A percentile compares a stretch with the other conserved stretches of the same genome.
These are phyloP conservation scores for Orientallactaga sibirica DNA, from an alignment of 2,797 vertebrate genomes.

Conservation along the genomic window DNA sequence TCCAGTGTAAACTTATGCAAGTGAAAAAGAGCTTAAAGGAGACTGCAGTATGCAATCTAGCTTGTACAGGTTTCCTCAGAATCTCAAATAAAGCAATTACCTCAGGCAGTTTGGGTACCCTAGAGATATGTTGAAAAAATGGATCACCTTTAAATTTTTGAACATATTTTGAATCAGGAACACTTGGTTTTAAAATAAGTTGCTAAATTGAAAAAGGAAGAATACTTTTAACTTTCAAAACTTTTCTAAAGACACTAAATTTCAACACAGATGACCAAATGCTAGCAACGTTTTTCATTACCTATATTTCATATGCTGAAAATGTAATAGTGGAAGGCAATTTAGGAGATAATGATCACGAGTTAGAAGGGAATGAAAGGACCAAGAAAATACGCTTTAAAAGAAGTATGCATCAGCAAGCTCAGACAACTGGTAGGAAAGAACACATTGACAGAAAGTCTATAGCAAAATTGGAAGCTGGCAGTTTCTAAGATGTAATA, in stretches of 20 bases:
- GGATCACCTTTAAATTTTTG: background rate
- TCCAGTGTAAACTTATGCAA: background rate
- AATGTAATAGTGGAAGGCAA: constrained; percentile 80
- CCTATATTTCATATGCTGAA: constrained; percentile 78
- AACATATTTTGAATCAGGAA: constrained; percentile 47
- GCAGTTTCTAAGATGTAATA: constrained; percentile 67
- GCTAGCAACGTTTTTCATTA: constrained; percentile 71
- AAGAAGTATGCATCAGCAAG: constrained; percentile 77
- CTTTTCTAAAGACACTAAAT: constrained; percentile 68
- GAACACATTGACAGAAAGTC: constrained; percentile 74
- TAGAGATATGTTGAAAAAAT: constrained; percentile 11
- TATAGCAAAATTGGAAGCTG: constrained; percentile 68
- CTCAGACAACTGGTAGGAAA: constrained; percentile 62
- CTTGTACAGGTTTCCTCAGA: background rate
- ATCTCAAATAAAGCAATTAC: background rate
- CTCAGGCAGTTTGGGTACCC: background rate
- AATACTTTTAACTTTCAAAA: constrained; percentile 56
- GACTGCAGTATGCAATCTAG: background rate
- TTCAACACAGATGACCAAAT: constrained; percentile 73
- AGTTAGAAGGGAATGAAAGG: constrained; percentile 69
- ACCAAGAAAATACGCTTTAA: constrained; percentile 77
- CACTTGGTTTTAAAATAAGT: constrained; percentile 57
- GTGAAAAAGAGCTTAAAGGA: background rate
- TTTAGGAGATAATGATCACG: constrained; percentile 83
- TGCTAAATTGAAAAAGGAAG: constrained; percentile 41